These are phyloP conservation scores for Gobius niger DNA, from an alignment of 2,113 vertebrate genomes.

Conservation along the genomic window DNA sequence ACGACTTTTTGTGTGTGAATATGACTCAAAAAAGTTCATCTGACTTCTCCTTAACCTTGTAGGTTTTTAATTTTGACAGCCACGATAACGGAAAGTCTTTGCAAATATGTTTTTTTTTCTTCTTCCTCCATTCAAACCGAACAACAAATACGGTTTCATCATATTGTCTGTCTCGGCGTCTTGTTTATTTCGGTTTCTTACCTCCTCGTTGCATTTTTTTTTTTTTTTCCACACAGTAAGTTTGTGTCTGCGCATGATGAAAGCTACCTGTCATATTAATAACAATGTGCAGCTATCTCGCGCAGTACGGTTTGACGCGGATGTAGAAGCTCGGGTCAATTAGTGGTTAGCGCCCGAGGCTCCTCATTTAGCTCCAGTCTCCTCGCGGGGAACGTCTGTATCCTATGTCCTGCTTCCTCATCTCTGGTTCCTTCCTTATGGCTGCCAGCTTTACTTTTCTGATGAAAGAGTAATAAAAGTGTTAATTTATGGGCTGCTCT, in stretches of 20 bases:
- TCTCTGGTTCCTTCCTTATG: slow-evolving; percentile 42
- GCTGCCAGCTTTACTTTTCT: slow-evolving; percentile 44
- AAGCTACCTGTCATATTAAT: slow-evolving; percentile 27
- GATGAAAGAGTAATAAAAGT: slow-evolving; percentile 64
- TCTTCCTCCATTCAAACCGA: neutral
- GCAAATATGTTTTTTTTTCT: neutral
- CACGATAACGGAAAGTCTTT: neutral
- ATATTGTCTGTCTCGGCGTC: neutral
- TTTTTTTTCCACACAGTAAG: neutral
- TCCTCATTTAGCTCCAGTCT: slow-evolving; percentile 32
- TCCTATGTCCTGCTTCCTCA: slow-evolving; percentile 20
- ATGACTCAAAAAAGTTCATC: neutral
- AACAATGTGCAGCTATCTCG: slow-evolving; percentile 18
- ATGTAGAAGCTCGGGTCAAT: slow-evolving; percentile 47
- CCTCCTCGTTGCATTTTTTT: neutral
- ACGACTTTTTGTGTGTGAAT: too few relatives aligned
- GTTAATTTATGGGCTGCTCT: slow-evolving; percentile 55
- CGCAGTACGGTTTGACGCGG: slow-evolving; percentile 26
- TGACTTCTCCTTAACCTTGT: neutral
- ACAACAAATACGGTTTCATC: neutral
- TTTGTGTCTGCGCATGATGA: neutral
- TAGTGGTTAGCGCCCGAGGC: slow-evolving; percentile 28
- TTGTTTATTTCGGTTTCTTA: neutral
- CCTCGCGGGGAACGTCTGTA: slow-evolving; percentile 31
- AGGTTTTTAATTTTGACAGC: neutral